These are phyloP conservation scores for Oophaga sylvatica DNA, from an alignment of 2,797 vertebrate genomes.

Conservation along the genomic window DNA sequence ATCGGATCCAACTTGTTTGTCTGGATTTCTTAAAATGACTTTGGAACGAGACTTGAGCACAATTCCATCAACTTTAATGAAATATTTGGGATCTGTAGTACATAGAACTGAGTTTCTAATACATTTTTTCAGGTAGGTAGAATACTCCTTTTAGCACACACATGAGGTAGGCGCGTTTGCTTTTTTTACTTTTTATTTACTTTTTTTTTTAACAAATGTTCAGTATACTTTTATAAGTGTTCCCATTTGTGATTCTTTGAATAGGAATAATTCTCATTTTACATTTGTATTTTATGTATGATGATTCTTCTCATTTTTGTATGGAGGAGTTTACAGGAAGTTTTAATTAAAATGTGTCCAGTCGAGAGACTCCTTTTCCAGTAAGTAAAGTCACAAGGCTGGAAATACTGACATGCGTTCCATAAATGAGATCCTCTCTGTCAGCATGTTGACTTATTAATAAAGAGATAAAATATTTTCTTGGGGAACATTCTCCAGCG, in stretches of 20 bases:
- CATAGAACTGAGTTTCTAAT: background rate
- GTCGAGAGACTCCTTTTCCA: background rate
- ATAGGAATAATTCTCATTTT: background rate
- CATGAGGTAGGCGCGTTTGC: background rate
- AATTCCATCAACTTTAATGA: background rate
- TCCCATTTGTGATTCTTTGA: background rate
- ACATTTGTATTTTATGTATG: too few relatives aligned
- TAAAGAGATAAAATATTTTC: slow-evolving; percentile 5
- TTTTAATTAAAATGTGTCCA: background rate
- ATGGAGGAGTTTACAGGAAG: background rate
- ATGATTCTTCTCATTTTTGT: background rate
- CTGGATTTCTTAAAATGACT: background rate
- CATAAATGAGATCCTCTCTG: background rate
- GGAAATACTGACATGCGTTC: background rate
- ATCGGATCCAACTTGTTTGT: background rate
- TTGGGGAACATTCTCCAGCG: background rate
- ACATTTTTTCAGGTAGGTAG: background rate
- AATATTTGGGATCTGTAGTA: background rate
- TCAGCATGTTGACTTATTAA: background rate
- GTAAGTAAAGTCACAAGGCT: slow-evolving; percentile 20
- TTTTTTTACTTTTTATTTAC: too few relatives aligned
- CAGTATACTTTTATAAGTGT: background rate
- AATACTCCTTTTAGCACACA: background rate
- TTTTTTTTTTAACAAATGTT: background rate
- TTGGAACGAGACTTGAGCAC: background rate